Evolutionary conservation across 92 coral and sea anemone genomes (phyloP), one percentile per base, ranked within the genome.

Genomic region (Paragorgia papillata): DNA sequence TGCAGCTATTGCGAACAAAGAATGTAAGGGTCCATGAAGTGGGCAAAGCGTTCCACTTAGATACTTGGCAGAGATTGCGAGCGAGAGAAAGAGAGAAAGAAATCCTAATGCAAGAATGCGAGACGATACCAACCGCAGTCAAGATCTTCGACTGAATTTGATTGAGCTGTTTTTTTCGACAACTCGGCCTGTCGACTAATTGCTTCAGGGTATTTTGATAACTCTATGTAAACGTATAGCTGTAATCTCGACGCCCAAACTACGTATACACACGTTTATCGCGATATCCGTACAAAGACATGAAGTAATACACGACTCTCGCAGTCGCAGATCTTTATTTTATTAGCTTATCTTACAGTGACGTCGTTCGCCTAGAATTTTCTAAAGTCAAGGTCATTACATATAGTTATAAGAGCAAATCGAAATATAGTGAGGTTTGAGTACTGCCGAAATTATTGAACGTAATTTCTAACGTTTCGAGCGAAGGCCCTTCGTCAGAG

Each of bases 151-250:
- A 46, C 7, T 15, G n/a, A 7, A 46, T 15, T 46, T 46, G 53
- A 46, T 46, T 46, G 53, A 46, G n/a, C 53, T 46, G 53, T 46
- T 46, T 7, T 2, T 7, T 46, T 2, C 15, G 53, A n/a, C n/a
- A 46, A 46, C 53, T 6, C n/a, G 15, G 10, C 4, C 43, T 46
- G 53, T 2, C 9, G 53, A 46, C 53, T 15, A 15, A 46, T 46
- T 46, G 53, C 53, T 46, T n/a, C n/a, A 7, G 53, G 53, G 53
- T 46, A 15, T 46, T 46, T 46, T 46, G 53, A 46, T 46, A 46
- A 46, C 53, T 46, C 15, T 46, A 46, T 6, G 53, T 46, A 46
- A 46, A 15, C 53, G 53, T n/a, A n/a, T n/a, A n/a, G n/a, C 53
- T 46, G 53, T 46, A 46, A 15, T 46, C 53, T 46, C 53, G n/a